phyloP scores from a whole-genome alignment of 2,888 invertebrate species.

The Apamea crenata region DNA sequence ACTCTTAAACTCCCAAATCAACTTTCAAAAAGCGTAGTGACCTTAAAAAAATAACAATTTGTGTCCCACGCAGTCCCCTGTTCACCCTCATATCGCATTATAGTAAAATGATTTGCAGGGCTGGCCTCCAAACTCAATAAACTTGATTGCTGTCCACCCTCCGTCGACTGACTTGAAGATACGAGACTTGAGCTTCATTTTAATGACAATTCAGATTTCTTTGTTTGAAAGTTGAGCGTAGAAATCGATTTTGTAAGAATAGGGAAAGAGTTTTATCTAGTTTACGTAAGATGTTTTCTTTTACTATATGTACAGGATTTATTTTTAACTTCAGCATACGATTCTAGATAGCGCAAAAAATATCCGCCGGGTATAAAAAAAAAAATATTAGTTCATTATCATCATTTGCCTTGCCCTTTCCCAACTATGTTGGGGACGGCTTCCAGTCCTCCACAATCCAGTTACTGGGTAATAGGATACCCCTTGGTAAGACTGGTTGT shows the following conservation, averaged over 20 bases:
- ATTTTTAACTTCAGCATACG: too few species aligned
- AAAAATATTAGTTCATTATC: too few species aligned
- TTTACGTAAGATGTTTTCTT: not conserved
- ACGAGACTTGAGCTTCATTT: slow-evolving; percentile 35
- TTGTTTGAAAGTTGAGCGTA: slow-evolving; percentile 27
- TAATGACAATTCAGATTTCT: slow-evolving; percentile 59
- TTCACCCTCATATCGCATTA: slow-evolving; percentile 59
- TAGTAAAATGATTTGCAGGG: slow-evolving; percentile 77
- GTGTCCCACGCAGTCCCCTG: slow-evolving; percentile 38
- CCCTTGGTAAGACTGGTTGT: too few species aligned
- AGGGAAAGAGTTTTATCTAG: not conserved
- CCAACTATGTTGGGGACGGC: too few species aligned
- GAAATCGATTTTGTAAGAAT: slow-evolving; percentile 9
- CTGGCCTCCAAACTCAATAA: slow-evolving; percentile 73
- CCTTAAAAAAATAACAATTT: slow-evolving; percentile 62
- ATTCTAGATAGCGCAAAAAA: too few species aligned
- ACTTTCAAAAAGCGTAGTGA: slow-evolving; percentile 41
- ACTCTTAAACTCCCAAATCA: slow-evolving; percentile 21
- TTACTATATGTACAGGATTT: not conserved
- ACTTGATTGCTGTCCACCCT: slow-evolving; percentile 73
- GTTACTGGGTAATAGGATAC: too few species aligned
- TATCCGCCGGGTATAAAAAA: too few species aligned
- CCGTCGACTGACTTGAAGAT: slow-evolving; percentile 60
- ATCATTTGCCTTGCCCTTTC: too few species aligned
- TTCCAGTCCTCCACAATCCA: too few species aligned